phyloP scores from a whole-genome alignment of 2,113 vertebrate genomes.

The Hyla sarda region DNA sequence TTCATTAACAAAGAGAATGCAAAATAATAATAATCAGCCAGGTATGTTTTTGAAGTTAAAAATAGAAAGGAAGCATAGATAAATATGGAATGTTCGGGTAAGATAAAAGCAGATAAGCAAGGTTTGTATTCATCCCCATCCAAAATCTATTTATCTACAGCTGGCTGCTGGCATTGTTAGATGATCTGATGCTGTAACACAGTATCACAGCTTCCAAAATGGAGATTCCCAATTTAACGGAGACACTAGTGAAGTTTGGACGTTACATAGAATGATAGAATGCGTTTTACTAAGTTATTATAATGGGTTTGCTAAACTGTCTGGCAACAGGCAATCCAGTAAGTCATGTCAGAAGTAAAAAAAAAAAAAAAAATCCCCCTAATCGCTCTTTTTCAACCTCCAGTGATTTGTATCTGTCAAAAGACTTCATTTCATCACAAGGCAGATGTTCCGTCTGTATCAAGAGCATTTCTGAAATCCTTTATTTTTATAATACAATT shows the following conservation, averaged over 20 bases:
- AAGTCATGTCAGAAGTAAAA: conserved; percentile 78
- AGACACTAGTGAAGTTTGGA: conserved; percentile 35
- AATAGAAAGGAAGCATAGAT: conserved; percentile 61
- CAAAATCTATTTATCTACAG: conserved; percentile 76
- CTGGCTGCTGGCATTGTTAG: conserved; percentile 72
- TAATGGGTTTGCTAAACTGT: conserved; percentile 77
- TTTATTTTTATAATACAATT: conserved; percentile 73
- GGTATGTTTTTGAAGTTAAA: conserved; percentile 62
- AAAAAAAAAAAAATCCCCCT: conserved; percentile 64
- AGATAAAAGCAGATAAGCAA: conserved; percentile 68
- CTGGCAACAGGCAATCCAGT: conserved; percentile 78
- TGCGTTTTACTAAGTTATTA: conserved; percentile 75
- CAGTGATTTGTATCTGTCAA: conserved; percentile 80
- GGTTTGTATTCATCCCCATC: conserved; percentile 77
- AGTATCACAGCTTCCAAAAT: conserved; percentile 70
- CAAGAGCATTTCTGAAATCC: conserved; percentile 67
- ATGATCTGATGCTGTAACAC: conserved; percentile 71
- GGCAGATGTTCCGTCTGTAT: conserved; percentile 75
- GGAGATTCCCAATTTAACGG: conserved; percentile 77
- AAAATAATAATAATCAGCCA: conserved; percentile 67
- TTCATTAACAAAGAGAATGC: conserved; percentile 42
- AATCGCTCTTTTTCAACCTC: no score
- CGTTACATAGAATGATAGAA: conserved; percentile 62
- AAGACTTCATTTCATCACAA: conserved; percentile 82
- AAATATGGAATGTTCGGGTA: conserved; percentile 69